Evolutionary conservation across 2,888 invertebrate species (phyloP).

Genomic region (Eugnorisma glareosa): DNA sequence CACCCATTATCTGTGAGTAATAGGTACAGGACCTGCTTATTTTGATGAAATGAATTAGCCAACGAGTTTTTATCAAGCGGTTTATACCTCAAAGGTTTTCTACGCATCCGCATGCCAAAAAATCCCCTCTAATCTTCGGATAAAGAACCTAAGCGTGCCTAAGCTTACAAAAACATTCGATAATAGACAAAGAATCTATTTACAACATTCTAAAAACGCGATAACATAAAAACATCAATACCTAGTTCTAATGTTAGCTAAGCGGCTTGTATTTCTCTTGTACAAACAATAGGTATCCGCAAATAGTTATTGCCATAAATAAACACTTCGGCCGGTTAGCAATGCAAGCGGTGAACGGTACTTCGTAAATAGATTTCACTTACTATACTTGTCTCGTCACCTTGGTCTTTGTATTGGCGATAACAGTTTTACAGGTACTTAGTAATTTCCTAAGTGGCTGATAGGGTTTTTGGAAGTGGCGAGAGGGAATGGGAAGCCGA

Average conservation of each 20-base stretch:
- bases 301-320: conserved; percentile 74
- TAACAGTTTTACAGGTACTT: conserved; percentile 37
- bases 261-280: conserved; percentile 28
- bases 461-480: conserved; percentile 13
- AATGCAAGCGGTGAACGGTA: conserved; percentile 81
- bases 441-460: conserved; percentile 37
- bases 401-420: conserved; percentile 73
- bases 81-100: conserved; percentile 34
- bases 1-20: neutral
- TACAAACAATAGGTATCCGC: conserved; percentile 64
- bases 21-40: neutral
- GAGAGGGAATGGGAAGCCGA: too few species aligned
- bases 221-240: conserved; percentile 27
- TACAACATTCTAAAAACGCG: conserved; percentile 24
- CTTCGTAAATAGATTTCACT: conserved; percentile 85
- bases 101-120: conserved; percentile 5
- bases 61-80: conserved; percentile 9
- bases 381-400: conserved; percentile 83
- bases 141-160: conserved; percentile 22
- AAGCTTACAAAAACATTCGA: conserved; percentile 28
- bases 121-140: conserved; percentile 28
- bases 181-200: conserved; percentile 38
- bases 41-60: neutral
- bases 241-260: conserved; percentile 39
- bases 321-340: conserved; percentile 66